Evolutionary conservation across 2,113 vertebrate species (phyloP), one percentile per base, ranked within the genome.

Genomic region (Tachysurus fulvidraco): DNA sequence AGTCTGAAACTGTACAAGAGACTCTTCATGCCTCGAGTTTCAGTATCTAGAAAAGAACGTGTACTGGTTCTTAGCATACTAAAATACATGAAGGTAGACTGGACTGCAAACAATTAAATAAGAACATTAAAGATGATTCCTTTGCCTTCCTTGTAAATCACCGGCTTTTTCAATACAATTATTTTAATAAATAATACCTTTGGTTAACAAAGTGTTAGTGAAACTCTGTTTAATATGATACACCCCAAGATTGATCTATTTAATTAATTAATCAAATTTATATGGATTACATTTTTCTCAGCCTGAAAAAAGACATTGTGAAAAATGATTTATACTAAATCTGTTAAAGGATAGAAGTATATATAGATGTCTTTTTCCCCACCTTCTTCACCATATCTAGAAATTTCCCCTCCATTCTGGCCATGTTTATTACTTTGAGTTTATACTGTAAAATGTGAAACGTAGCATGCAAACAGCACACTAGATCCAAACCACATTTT

Each of bases 11-110:
- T 64, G 82, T 88, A 88, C 89, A 85, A 74, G 91, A 92, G 90
- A 91, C 91, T 89, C 89, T 87, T 92, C 91, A 92, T 92, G 89
- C 91, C 91, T 93, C 88, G 82, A 89, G 85, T 36, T 36, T 36
- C 36, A 36, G 89, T 90, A 36, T 92, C 89, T 88, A 90, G 90
- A 90, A 89, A 92, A 93, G 50, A 54, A 21, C 89, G 90, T 91
- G 90, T 88, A 90, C 87, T 91, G 89, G 81, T 54, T 93, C 89
- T 90, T 88, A 90, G 92, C 92, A 93, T 92, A 92, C 88, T 90
- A 89, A 82, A 89, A 91, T 71, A 88, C 77, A 86, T 87, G 85
- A 78, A 83, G 64, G n/a, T 41, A 21, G 74, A 88, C 83, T 77
- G 54, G n/a, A 55, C 50, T 54, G 19, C 36, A 46, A 25, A 85